phyloP scores from a whole-genome alignment of 2,888 invertebrate species.

The Mesodorylaimus sp. region DNA sequence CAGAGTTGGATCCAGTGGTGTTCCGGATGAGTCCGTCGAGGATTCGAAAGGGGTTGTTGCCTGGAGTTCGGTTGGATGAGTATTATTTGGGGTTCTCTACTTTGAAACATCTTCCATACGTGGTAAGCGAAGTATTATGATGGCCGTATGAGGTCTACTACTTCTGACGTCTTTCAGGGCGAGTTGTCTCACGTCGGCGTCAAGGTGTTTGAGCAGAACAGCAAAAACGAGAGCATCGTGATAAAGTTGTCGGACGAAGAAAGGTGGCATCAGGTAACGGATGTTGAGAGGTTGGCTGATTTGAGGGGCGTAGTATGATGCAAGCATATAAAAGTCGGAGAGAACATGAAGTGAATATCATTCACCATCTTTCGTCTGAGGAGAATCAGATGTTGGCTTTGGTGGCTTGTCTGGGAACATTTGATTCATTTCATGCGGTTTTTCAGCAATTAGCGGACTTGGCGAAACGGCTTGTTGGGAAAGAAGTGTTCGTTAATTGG shows the following conservation, averaged over 20 bases:
- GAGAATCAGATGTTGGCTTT: no score
- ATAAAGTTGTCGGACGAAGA: constrained; percentile 41
- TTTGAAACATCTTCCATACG: constrained; percentile 59
- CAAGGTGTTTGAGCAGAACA: constrained; percentile 68
- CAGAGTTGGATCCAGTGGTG: constrained; percentile 23
- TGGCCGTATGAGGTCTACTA: no score
- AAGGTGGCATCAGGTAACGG: constrained; percentile 7
- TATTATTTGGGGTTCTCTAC: constrained; percentile 82
- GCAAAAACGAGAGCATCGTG: constrained; percentile 63
- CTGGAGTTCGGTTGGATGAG: constrained; percentile 47
- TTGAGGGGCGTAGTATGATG: no score
- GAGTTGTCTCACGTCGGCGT: constrained; percentile 49
- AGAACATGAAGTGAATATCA: no score
- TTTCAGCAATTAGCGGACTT: constrained; percentile 32
- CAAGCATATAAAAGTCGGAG: no score
- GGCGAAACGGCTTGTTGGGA: constrained; percentile 49
- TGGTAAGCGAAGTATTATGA: no score
- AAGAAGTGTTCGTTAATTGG: constrained; percentile 64
- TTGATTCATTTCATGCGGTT: not conserved
- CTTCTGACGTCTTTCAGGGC: constrained; percentile 37
- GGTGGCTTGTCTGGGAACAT: no score
- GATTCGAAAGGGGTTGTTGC: constrained; percentile 51
- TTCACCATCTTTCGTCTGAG: no score
- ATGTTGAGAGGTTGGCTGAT: no score
- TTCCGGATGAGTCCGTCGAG: constrained; percentile 32